phyloP scores from a whole-genome alignment of 1,140 invertebrate species.

The Steinernema khuongi region DNA sequence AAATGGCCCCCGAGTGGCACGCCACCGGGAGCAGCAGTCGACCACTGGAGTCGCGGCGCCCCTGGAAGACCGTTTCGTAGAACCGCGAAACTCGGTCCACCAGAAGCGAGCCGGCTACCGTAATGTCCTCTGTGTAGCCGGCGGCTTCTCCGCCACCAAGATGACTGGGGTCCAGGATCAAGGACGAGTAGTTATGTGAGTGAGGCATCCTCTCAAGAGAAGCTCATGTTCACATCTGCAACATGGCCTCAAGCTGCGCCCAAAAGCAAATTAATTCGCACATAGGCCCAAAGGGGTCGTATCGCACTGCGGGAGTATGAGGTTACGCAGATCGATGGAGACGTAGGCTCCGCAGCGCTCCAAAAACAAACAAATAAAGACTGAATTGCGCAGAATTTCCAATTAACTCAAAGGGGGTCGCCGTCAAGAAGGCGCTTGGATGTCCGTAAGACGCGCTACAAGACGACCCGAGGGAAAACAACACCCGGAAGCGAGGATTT shows the following conservation, averaged over 20 bases:
- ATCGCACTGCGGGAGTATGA: neutral
- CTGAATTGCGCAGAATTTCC: neutral
- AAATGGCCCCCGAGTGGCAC: neutral
- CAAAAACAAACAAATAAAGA: conserved; percentile 12
- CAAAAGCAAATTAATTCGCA: neutral
- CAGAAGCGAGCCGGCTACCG: conserved; percentile 35
- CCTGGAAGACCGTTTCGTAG: conserved; percentile 21
- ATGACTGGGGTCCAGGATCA: neutral
- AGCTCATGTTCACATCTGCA: neutral
- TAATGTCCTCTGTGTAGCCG: conserved; percentile 40
- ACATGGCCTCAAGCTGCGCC: neutral
- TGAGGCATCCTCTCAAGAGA: neutral
- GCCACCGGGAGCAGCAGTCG: neutral
- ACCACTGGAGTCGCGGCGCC: neutral
- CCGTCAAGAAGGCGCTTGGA: too few relatives aligned
- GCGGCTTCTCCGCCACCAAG: neutral
- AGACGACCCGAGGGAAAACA: too few relatives aligned
- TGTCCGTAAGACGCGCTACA: too few relatives aligned
- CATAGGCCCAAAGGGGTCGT: neutral
- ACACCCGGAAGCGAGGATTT: too few relatives aligned
- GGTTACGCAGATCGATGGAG: conserved; percentile 2
- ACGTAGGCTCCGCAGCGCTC: neutral
- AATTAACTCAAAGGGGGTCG: neutral
- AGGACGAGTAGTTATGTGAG: neutral
- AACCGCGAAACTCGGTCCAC: conserved; percentile 28